Evolutionary conservation across 2,797 vertebrate genomes (phyloP).

Genomic region (Enteromius radiatus): DNA sequence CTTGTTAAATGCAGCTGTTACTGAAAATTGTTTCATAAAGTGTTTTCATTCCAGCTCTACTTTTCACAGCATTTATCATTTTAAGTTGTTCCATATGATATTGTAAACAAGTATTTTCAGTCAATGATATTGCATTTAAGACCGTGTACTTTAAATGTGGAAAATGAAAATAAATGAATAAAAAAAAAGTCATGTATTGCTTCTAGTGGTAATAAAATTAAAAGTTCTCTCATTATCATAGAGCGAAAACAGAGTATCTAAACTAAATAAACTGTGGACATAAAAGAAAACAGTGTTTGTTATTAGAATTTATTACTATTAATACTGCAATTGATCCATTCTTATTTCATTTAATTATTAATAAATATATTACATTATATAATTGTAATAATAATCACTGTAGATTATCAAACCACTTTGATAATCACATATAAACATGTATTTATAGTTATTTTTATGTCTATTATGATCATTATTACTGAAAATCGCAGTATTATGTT

Average conservation of each 20-base stretch:
- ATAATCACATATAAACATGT: too few relatives aligned
- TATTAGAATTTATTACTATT: neutral
- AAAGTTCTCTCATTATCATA: neutral
- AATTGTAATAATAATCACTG: neutral
- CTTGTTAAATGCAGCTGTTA: neutral
- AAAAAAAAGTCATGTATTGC: neutral
- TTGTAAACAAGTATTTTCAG: neutral
- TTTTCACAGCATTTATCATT: neutral
- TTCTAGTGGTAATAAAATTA: neutral
- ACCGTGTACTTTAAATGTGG: neutral
- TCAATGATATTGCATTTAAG: neutral
- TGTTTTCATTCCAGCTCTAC: neutral
- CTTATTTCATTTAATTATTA: neutral
- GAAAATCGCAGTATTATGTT: neutral
- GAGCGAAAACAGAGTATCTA: neutral
- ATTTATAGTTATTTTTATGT: neutral
- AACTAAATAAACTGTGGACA: neutral
- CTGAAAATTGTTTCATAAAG: neutral
- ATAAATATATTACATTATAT: neutral
- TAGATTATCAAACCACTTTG: neutral
- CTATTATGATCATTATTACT: neutral
- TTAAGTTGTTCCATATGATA: neutral
- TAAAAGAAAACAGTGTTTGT: neutral
- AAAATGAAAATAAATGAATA: neutral
- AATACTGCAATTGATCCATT: neutral